Base-by-base conservation (phyloP, 1,140 invertebrate genomes). In the Branchinecta lynchi region DNA sequence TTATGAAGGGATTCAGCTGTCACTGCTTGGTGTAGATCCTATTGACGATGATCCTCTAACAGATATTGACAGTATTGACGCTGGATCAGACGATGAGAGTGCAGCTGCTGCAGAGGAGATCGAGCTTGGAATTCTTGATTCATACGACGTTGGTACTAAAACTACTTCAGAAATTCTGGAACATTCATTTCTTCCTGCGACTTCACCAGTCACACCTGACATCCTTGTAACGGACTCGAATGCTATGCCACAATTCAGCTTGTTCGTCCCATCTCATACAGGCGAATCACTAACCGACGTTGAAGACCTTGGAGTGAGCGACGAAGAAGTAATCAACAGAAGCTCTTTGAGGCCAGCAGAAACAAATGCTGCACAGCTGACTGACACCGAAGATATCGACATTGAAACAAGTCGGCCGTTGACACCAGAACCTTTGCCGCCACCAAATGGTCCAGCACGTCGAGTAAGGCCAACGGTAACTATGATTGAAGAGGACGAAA, bases 221-320 rank as follows among this genome's bases (percentile, higher is more conserved):
- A 60, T 60, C 12, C 12, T 60, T 60, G 17, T 60, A 2, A 12
- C 12, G 12, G 12, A 12, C 12, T 12, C 51, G 2, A 20, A 20
- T 20, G 51, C 51, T 60, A 1, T 20, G 17, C 12, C 12, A 3
- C 17, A 12, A 32, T 68, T n/a, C 44, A 68, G n/a, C 44, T n/a
- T 68, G 7, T n/a, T 7, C n/a, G 17, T 65, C n/a, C 67, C 67
- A 3, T 12, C 44, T 51, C 44, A 65, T 17, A 15, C 17, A 0
- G 65, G 66, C 20, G 68, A 51, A 44, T 32, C 51, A 7, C 3
- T 44, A 7, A 72, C 71, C 21, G 80, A 81, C 71, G 69, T 78
- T 5, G 80, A 81, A 75, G 78, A 80, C 67, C 72, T 80, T 32
- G 72, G 75, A 45, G 76, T 70, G 10, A 77, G 76, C 66, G 79